These are phyloP conservation scores for Maniola jurtina DNA, from an alignment of 1,140 invertebrate species.

Conservation along the genomic window DNA sequence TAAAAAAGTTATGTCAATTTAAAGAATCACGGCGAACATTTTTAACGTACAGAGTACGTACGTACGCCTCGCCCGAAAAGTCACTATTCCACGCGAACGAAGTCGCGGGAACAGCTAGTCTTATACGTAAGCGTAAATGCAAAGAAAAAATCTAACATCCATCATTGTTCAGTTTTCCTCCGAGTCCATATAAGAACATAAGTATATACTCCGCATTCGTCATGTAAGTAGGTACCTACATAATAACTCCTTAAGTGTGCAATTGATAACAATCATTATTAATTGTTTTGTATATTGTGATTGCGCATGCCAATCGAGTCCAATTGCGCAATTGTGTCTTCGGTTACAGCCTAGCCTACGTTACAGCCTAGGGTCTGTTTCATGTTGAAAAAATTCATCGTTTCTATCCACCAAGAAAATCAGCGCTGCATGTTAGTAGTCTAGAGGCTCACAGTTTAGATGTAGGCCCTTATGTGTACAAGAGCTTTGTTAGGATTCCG, in stretches of 20 bases:
- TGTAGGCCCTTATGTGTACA: too few relatives aligned
- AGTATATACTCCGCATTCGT: slow-evolving; percentile 7
- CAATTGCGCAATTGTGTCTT: slow-evolving; percentile 32
- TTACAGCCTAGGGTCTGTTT: slow-evolving; percentile 1
- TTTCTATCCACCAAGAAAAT: background rate
- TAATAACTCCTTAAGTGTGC: slow-evolving; percentile 26
- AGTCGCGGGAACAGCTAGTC: too few relatives aligned
- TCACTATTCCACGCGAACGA: too few relatives aligned
- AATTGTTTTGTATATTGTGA: slow-evolving; percentile 36
- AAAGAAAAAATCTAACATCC: background rate
- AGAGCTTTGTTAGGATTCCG: too few relatives aligned
- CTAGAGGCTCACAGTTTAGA: too few relatives aligned
- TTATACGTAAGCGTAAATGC: background rate
- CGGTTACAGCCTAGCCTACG: background rate
- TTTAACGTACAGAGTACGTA: too few relatives aligned
- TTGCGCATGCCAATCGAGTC: slow-evolving; percentile 32
- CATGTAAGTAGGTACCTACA: slow-evolving; percentile 22
- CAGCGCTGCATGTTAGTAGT: too few relatives aligned
- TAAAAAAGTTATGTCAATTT: too few relatives aligned
- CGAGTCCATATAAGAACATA: slow-evolving; percentile 2
- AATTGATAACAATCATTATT: slow-evolving; percentile 39
- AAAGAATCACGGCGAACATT: too few relatives aligned
- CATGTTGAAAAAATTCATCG: slow-evolving; percentile 3
- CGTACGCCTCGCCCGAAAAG: too few relatives aligned
- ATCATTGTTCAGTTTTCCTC: slow-evolving; percentile 6